These are phyloP conservation scores for Phenganax stokvisi DNA, from an alignment of 92 coral and sea anemone genomes.

Conservation along the genomic window DNA sequence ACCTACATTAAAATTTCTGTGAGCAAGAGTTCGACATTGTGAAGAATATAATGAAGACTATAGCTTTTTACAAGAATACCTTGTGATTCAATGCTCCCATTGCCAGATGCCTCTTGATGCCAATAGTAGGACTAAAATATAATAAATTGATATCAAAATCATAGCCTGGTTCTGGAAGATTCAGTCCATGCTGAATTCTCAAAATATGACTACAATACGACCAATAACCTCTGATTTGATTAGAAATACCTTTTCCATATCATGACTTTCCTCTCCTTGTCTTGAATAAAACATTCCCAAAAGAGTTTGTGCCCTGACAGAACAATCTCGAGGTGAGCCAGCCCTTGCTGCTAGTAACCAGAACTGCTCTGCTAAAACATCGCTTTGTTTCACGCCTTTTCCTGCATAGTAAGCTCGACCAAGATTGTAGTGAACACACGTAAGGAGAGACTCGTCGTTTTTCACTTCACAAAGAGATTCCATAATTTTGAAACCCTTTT, in stretches of 20 bases:
- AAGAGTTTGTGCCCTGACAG: slow-evolving; percentile 81
- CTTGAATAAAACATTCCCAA: slow-evolving; percentile 91
- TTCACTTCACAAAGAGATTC: slow-evolving; percentile 61
- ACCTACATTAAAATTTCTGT: slow-evolving; percentile 43
- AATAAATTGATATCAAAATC: slow-evolving; percentile 1
- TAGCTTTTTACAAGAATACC: slow-evolving; percentile 35
- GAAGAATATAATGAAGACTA: neutral
- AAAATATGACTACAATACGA: no score
- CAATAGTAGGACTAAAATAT: slow-evolving; percentile 61
- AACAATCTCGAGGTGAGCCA: slow-evolving; percentile 69
- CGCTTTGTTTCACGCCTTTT: slow-evolving; percentile 84
- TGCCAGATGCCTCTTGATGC: slow-evolving; percentile 99
- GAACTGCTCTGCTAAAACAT: slow-evolving; percentile 70
- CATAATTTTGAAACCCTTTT: slow-evolving; percentile 63
- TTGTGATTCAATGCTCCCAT: slow-evolving; percentile 98
- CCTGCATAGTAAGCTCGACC: slow-evolving; percentile 97
- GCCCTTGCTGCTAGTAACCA: slow-evolving; percentile 78
- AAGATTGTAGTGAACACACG: slow-evolving; percentile 84
- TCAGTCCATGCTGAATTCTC: no score
- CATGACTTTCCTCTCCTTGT: slow-evolving; percentile 66
- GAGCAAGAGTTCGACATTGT: neutral
- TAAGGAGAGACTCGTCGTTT: slow-evolving; percentile 64
- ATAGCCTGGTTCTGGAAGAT: neutral
- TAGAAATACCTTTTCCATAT: slow-evolving; percentile 62
- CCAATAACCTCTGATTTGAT: no score